These are phyloP conservation scores for Heliconius eleuchia DNA, from an alignment of 1,140 invertebrate genomes.

Conservation along the genomic window DNA sequence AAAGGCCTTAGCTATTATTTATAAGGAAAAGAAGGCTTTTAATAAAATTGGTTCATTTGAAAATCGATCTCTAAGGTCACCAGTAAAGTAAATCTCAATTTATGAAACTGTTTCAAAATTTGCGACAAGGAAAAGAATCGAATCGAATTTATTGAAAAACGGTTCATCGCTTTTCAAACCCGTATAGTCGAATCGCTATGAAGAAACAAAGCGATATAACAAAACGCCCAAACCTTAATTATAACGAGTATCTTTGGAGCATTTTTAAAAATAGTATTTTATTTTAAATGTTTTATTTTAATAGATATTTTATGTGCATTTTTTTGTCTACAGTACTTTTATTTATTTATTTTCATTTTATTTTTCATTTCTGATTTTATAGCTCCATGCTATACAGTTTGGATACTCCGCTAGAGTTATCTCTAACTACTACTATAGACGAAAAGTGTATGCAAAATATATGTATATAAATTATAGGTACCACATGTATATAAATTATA, in stretches of 20 bases:
- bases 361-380: no score
- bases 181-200: slow-evolving; percentile 15
- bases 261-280: not conserved
- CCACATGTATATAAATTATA: no score
- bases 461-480: no score
- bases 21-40: not conserved
- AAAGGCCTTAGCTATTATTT: not conserved
- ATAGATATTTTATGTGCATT: not conserved
- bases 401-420: no score
- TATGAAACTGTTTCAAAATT: slow-evolving; percentile 25
- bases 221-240: not conserved
- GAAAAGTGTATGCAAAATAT: no score
- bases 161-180: slow-evolving; percentile 19
- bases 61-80: not conserved
- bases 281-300: not conserved
- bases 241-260: not conserved
- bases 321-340: no score
- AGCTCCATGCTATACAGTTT: no score
- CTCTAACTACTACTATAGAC: no score
- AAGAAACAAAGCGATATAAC: slow-evolving; percentile 11
- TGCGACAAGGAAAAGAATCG: slow-evolving; percentile 7
- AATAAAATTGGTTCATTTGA: not conserved
- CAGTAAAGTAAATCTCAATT: slow-evolving; percentile 24
- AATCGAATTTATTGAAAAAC: slow-evolving; percentile 20
- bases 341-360: no score